Conservation (phyloP, 2,888 invertebrate genomes). For the Hermaeophaga mercurialis region DNA sequence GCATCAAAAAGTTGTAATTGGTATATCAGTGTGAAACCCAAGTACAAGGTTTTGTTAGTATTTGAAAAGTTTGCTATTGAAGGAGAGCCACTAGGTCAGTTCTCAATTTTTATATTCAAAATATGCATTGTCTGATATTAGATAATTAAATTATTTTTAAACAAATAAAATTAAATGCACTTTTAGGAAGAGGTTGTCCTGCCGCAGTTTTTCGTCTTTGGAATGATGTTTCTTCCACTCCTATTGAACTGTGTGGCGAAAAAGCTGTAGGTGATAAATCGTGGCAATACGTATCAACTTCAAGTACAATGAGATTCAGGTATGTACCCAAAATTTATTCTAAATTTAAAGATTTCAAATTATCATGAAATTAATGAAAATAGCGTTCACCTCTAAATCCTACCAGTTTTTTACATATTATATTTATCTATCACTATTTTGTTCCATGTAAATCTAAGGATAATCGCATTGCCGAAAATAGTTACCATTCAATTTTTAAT, state of each 20-base stretch:
- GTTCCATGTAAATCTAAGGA: no score
- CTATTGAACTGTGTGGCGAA: constrained; percentile 89
- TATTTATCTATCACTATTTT: no score
- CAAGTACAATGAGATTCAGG: constrained; percentile 86
- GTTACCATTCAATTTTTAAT: no score
- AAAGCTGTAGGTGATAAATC: constrained; percentile 70
- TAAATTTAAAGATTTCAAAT: no score
- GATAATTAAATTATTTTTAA: no score
- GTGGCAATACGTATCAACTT: constrained; percentile 85
- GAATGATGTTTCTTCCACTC: constrained; percentile 80
- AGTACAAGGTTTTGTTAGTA: constrained; percentile 87
- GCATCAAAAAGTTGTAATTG: constrained; percentile 95
- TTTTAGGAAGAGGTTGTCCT: constrained; percentile 83
- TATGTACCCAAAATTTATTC: constrained; percentile 57
- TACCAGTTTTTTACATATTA: no score
- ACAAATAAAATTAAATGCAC: no score
- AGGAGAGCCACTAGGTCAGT: constrained; percentile 83
- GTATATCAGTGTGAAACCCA: constrained; percentile 88
- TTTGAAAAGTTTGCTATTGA: constrained; percentile 93
- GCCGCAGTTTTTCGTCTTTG: constrained; percentile 90
- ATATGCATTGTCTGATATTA: no score
- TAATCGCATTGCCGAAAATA: no score
- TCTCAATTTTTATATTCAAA: no score
- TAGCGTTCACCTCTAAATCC: no score
- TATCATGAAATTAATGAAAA: no score